Base-by-base conservation (phyloP, 2,797 vertebrate species). In the Squalus acanthias region DNA sequence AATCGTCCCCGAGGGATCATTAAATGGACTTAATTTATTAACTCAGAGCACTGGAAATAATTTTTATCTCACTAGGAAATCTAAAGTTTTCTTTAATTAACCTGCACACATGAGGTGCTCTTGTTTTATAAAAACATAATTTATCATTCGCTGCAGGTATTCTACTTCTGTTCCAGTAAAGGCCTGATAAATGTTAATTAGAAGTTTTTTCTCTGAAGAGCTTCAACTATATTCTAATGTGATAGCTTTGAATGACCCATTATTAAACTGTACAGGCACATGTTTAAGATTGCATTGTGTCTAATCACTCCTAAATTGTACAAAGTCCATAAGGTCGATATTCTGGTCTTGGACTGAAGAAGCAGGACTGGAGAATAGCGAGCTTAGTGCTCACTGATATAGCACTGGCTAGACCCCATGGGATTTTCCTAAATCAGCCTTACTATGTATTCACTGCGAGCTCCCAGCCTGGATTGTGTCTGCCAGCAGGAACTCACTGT, bases 71-170 rank as follows among this genome's bases (percentile, higher is more conserved):
- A 12, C 57, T 29, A 22, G 57, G 88, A 91, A 91, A 91, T 91
- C 57, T 60, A 63, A 60, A 91, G 57, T 91, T 91, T 91, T 57
- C 53, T 60, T 91, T 91, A 91, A 91, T 91, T 91, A 91, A 91
- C 88, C 88, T 46, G 8, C 29, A 50, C 50, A 13, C 57, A 60
- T 26, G 76, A 20, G 53, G 29, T 13, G 53, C 50, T 26, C 57
- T 57, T 91, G 26, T 91, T 91, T 91, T 53, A 91, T 60, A 91
- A 57, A 24, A 60, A 57, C 88, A 57, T 60, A 3, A 91, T 91
- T 91, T 91, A 91, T 91, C 26, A 91, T 91, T 91, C 88, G 60
- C 88, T 26, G 10, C 88, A 63, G 26, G 46, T 91, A 91, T 63
- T 91, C 53, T 15, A 91, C 53, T 91, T 33, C 24, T 60, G 29